These are phyloP conservation scores for Eubasilissa regina DNA, from an alignment of 1,140 invertebrate genomes.

Conservation along the genomic window DNA sequence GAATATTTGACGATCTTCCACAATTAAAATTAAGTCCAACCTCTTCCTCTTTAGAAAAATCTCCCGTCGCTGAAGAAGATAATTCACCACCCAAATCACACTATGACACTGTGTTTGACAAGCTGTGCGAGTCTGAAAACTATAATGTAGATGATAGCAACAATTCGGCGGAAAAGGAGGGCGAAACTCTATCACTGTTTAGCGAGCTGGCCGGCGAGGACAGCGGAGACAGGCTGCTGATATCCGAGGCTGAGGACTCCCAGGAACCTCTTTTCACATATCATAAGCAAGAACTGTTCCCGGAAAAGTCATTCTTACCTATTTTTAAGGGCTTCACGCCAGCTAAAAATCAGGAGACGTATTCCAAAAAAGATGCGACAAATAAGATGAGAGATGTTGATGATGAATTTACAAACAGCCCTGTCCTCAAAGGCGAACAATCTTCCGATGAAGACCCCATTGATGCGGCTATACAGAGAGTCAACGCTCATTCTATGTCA, in stretches of 20 bases:
- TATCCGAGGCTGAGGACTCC: constrained; percentile 74
- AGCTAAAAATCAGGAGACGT: constrained; percentile 72
- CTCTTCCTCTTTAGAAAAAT: constrained; percentile 63
- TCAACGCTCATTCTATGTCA: constrained; percentile 65
- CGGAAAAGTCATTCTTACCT: constrained; percentile 68
- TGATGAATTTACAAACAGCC: constrained; percentile 70
- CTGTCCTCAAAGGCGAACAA: constrained; percentile 69
- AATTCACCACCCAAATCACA: constrained; percentile 57
- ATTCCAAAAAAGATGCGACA: constrained; percentile 71
- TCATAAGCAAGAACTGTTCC: constrained; percentile 74
- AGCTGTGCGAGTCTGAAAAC: constrained; percentile 68
- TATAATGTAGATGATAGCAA: constrained; percentile 57
- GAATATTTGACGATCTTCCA: constrained; percentile 74
- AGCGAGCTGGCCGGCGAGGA: constrained; percentile 72
- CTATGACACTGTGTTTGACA: constrained; percentile 71
- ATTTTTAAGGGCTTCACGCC: constrained; percentile 72
- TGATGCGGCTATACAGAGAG: constrained; percentile 69
- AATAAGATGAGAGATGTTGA: constrained; percentile 70
- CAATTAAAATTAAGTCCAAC: constrained; percentile 70
- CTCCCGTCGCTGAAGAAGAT: constrained; percentile 57
- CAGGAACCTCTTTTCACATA: constrained; percentile 76
- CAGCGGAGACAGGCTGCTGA: constrained; percentile 71
- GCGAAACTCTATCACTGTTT: constrained; percentile 65
- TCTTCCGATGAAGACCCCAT: constrained; percentile 75
- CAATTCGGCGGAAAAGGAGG: constrained; percentile 49